Conservation (phyloP, 2,797 vertebrate genomes). For the Coregonus suidteri region DNA sequence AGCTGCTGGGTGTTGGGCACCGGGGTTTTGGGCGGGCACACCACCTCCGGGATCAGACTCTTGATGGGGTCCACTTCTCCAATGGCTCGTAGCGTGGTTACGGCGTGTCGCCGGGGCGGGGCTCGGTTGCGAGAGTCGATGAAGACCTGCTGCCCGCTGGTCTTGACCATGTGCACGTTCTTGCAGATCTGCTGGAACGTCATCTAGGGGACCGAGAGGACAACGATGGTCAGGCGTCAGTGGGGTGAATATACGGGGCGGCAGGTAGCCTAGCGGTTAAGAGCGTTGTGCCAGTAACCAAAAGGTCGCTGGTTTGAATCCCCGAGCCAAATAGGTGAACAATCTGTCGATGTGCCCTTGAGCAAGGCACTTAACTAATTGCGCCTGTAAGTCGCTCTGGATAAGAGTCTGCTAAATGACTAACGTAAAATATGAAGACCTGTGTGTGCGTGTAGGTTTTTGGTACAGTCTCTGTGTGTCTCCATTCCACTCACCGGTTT, state of each 20-base stretch:
- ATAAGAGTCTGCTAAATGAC: too few species aligned
- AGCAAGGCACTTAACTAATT: too few species aligned
- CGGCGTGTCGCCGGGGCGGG: slow-evolving; percentile 61
- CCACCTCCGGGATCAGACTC: slow-evolving; percentile 48
- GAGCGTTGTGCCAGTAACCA: too few species aligned
- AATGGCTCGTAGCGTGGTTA: slow-evolving; percentile 58
- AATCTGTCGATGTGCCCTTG: too few species aligned
- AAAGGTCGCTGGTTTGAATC: too few species aligned
- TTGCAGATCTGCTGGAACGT: slow-evolving; percentile 95
- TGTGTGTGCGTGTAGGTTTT: neutral
- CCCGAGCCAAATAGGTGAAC: too few species aligned
- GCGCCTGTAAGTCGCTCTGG: too few species aligned
- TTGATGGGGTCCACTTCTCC: slow-evolving; percentile 42
- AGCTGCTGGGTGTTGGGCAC: slow-evolving; percentile 65
- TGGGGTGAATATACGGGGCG: neutral
- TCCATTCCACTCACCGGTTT: slow-evolving; percentile 78
- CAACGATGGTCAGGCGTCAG: neutral
- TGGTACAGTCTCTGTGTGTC: too few species aligned
- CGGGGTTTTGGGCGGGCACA: slow-evolving; percentile 47
- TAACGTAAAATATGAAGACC: too few species aligned
- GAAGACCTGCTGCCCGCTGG: slow-evolving; percentile 87
- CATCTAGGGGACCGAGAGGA: slow-evolving; percentile 72
- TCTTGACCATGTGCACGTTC: slow-evolving; percentile 90
- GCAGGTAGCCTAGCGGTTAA: too few species aligned
- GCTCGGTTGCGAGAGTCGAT: slow-evolving; percentile 85